Evolutionary conservation across 2,113 vertebrate genomes (phyloP), one percentile per base, ranked within the genome.

Genomic region (Noctilio leporinus): DNA sequence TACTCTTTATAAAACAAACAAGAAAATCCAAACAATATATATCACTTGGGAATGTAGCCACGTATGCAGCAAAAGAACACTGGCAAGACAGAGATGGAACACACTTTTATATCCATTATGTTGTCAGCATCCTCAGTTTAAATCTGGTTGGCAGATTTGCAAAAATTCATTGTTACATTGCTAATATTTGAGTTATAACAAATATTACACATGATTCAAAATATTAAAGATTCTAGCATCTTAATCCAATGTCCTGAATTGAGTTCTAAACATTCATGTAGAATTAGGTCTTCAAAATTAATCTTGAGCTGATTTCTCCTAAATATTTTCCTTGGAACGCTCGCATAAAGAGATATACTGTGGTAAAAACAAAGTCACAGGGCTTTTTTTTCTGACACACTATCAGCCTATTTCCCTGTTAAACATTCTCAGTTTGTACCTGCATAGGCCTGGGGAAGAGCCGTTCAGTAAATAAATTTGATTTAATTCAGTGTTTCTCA

Each of bases 41-140:
- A 43, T 78, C 26, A 15, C 10, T n/a, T 84, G 2, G 43, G 6
- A 10, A 40, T 65, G 8, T 65, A 33, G 72, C 35, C 55, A 30
- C 17, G 11, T 43, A 17, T 57, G 57, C 19, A 20, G 2, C 24
- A 35, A 57, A 82, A 87, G 4, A 45, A 64, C 3, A 0, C 15
- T 33, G 14, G 2, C 33, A 11, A 1, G 3, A 15, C 16, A 67
- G 38, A 19, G 16, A 57, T 47, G 2, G 8, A 6, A 7, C 16
- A 26, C 0, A 14, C 15, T 45, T 26, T 45, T 38, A 24, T 1
- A 19, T 24, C 28, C 1, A 22, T 7, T 49, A 4, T 26, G 4
- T 53, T 38, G 38, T 4, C 16, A 33, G 10, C 30, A 2, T 53
- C 72, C 20, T 40, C 28, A 59, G 57, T 89, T 33, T 45, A 57